Evolutionary conservation across 2,797 vertebrate species (phyloP), one percentile per base, ranked within the genome.

Genomic region (Enteromius anoplus): DNA sequence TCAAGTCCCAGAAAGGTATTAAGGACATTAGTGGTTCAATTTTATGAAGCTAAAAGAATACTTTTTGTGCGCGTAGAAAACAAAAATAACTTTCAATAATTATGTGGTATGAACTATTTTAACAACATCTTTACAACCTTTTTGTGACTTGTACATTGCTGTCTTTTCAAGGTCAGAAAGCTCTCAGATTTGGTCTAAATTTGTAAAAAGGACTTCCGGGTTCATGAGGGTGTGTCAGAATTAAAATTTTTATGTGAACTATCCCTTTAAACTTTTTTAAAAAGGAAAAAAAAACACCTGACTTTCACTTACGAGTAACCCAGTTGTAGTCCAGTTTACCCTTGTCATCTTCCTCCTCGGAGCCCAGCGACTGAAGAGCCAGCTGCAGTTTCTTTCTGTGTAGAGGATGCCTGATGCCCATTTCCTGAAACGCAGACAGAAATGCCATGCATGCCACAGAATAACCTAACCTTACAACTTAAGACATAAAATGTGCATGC

Each of bases 361-460:
- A 96, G 0, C 95, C 94, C 0, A 98, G 93, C 0, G 97, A 95
- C 92, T 97, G 97, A 84, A 99, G 91, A 1, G 97, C 96, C 47
- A 99, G 93, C 91, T 97, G 97, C 47, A 99, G 95, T 87, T 99
- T 99, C 93, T 99, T 99, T 87, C 94, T 95, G 93, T 98, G 97
- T 34, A 99, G 91, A 0, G 92, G 94, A 85, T 97, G 95, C 86
- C 96, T 98, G 90, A 98, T 96, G 73, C 96, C 95, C 88, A 99
- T 89, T 92, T 99, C 98, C 97, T 99, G 88, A 37, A 58, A 81
- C 73, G 66, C 53, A 75, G 17, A 83, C 19, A 65, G 7, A 65
- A 32, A 78, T 32, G 70, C 51, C 40, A 78, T 12, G n/a, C 47
- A 42, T 11, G 49, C 66, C 34, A 69, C 7, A 29, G 1, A 29